Evolutionary conservation across 2,113 vertebrate species (phyloP).

Genomic region (Leptosomus discolor): DNA sequence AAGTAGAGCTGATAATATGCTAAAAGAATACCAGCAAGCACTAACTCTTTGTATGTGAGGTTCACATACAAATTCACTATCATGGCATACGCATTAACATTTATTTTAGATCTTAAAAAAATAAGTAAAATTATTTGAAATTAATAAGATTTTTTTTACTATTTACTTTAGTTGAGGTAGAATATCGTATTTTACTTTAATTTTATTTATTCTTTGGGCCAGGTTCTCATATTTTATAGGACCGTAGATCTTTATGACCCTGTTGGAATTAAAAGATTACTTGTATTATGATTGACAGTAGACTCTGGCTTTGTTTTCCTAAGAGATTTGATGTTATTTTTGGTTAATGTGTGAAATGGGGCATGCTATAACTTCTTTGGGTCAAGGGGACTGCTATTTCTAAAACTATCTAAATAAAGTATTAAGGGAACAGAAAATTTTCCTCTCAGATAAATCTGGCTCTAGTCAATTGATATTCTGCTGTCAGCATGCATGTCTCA

Average conservation of each 20-base stretch:
- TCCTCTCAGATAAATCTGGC: background rate
- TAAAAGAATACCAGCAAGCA: background rate
- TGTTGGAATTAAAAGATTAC: background rate
- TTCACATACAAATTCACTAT: background rate
- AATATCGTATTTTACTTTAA: background rate
- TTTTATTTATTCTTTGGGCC: background rate
- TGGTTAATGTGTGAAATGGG: background rate
- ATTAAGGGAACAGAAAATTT: background rate
- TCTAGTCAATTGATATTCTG: conserved; percentile 9
- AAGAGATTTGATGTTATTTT: background rate
- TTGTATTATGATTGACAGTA: background rate
- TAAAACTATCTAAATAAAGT: background rate
- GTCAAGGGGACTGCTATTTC: background rate
- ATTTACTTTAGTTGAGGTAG: background rate
- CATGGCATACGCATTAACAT: accelerated
- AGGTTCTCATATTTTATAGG: background rate
- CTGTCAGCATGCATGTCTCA: background rate
- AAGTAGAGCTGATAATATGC: background rate
- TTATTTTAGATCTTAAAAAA: background rate
- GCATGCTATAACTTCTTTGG: background rate
- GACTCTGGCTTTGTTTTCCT: background rate
- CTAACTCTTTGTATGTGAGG: background rate
- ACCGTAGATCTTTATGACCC: background rate
- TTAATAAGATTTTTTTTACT: background rate
- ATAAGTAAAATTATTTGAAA: background rate